Conservation (phyloP, 2,113 vertebrate genomes). For the Dermatemys mawii region DNA sequence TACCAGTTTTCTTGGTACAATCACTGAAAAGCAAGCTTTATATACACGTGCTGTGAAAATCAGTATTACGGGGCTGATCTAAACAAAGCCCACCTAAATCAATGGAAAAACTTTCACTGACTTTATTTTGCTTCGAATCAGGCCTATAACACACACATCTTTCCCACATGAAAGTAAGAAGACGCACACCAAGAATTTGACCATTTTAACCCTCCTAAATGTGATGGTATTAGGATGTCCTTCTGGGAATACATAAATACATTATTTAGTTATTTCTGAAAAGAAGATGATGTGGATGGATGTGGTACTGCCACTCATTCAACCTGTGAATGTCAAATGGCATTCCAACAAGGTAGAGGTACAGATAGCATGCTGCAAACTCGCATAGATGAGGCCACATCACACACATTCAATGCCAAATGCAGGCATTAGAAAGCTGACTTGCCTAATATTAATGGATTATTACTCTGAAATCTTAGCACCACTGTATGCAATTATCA, state of each 20-base stretch:
- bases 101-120: background rate
- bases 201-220: background rate
- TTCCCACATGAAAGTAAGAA: background rate
- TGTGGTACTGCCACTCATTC: background rate
- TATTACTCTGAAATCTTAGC: background rate
- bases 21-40: background rate
- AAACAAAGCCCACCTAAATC: background rate
- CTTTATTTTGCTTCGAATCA: background rate
- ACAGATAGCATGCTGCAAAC: fast-evolving
- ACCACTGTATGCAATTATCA: background rate
- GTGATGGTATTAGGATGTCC: background rate
- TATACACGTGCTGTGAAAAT: fast-evolving
- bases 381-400: background rate
- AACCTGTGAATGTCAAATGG: background rate
- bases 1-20: background rate
- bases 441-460: background rate
- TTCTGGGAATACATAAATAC: background rate
- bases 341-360: background rate
- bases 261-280: background rate
- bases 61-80: background rate
- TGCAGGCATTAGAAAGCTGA: background rate
- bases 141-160: background rate
- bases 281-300: background rate
- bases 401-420: background rate
- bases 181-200: background rate